Base-by-base conservation (phyloP, 2,113 vertebrate species). In the Plecotus auritus region DNA sequence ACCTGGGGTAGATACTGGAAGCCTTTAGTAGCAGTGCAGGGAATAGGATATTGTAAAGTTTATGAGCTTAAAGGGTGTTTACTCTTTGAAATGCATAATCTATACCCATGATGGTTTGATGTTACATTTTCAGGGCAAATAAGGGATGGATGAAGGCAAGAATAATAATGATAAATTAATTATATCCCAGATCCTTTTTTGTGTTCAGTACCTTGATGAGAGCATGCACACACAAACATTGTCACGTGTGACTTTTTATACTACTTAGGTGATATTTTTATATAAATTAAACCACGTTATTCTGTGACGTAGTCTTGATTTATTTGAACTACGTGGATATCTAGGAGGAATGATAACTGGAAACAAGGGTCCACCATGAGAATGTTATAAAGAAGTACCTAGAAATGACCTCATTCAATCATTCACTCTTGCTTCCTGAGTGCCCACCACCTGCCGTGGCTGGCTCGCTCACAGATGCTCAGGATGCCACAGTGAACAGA, bases 381-480 rank as follows among this genome's bases (percentile, higher is more conserved):
- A 16, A 17, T 26, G 32, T n/a, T 22, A 80, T 14, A 66, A 81
- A 84, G 56, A 42, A 49, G 1, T 5, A 13, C 28, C 66, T 85
- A 78, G 51, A 74, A 20, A 69, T 45, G 9, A 40, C 17, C 7
- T 35, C 18, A 14, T 30, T n/a, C 35, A 32, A 16, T 9, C 16
- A 42, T 56, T 88, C 49, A 18, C 37, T 18, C 11, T 42, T 77
- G 17, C 13, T 67, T 18, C 11, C 17, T 32, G 35, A 35, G 61
- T 20, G 7, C 22, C 30, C 49, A 1, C 49, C 3, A 8, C 9
- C 45, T 37, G 32, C 3, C 2, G 2, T 3, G 22, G 32, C 11
- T 0, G 0, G 8, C 42, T 18, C 0, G 35, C 14, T 70, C 14
- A 3, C 9, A 4, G 30, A 35, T 7, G 40, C 7, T 72, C 26